A percentile compares a stretch with the other conserved stretches of the same genome.
These are phyloP conservation scores for Amblyopsis hoosieri DNA, from an alignment of 2,797 vertebrate species.

Conservation along the genomic window DNA sequence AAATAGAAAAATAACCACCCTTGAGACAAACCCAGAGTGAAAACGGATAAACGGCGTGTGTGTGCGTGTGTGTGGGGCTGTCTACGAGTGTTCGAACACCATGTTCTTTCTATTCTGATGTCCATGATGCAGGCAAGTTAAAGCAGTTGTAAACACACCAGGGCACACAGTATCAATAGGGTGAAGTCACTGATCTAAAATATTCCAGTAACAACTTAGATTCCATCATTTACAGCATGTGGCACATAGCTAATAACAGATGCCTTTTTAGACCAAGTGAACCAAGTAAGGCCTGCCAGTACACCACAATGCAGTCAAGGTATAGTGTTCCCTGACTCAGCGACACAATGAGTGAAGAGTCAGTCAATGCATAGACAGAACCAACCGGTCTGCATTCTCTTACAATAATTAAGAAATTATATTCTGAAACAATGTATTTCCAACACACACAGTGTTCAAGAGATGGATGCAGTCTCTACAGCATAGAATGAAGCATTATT, in stretches of 20 bases:
- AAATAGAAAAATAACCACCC: background rate
- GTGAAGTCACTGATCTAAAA: constrained; percentile 14
- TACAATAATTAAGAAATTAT: constrained; percentile 58
- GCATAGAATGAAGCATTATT: constrained; percentile 22
- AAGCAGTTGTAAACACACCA: constrained; percentile 65
- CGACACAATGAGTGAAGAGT: constrained; percentile 13
- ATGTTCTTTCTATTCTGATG: constrained; percentile 82
- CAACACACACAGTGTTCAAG: constrained; percentile 36
- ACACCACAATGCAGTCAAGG: constrained; percentile 25
- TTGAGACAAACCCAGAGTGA: background rate
- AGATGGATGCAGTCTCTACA: background rate
- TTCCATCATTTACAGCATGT: too few species aligned
- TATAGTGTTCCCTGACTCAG: constrained; percentile 39
- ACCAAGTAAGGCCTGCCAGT: too few species aligned
- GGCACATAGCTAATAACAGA: too few species aligned
- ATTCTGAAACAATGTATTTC: constrained; percentile 58
- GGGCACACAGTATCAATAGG: constrained; percentile 44
- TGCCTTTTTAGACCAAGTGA: too few species aligned
- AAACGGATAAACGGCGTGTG: background rate
- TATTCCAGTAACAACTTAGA: background rate
- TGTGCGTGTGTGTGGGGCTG: constrained; percentile 8
- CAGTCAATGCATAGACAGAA: constrained; percentile 34
- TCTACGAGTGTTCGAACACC: constrained; percentile 73
- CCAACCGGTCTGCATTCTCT: constrained; percentile 50
- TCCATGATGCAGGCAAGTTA: constrained; percentile 74